These are phyloP conservation scores for Spodoptera littoralis DNA, from an alignment of 2,888 invertebrate genomes.

Conservation along the genomic window DNA sequence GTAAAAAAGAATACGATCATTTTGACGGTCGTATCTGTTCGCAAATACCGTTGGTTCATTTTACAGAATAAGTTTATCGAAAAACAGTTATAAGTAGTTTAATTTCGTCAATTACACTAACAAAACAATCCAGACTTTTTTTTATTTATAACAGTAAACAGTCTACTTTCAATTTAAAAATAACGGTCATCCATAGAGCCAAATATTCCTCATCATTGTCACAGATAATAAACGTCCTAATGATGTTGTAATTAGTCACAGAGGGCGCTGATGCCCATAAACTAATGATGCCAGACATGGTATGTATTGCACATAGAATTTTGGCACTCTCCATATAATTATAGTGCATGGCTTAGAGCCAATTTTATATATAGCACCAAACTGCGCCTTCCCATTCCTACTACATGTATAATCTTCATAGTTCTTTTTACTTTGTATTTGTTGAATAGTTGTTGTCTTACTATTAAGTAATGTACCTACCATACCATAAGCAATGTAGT, in stretches of 20 bases:
- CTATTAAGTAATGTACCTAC: too few relatives aligned
- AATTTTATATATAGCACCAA: conserved; percentile 74
- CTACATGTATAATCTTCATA: conserved; percentile 62
- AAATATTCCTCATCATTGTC: conserved; percentile 34
- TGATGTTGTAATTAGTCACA: conserved; percentile 38
- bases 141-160: too few relatives aligned
- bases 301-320: conserved; percentile 72
- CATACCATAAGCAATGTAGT: too few relatives aligned
- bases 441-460: too few relatives aligned
- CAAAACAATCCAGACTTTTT: too few relatives aligned
- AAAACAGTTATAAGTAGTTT: too few relatives aligned
- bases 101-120: too few relatives aligned
- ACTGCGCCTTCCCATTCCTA: conserved; percentile 74
- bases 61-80: too few relatives aligned
- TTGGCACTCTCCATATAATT: conserved; percentile 83
- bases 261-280: conserved; percentile 37
- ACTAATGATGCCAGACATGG: conserved; percentile 69
- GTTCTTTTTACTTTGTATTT: conserved; percentile 10
- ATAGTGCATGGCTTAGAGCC: conserved; percentile 78
- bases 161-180: too few relatives aligned
- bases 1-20: too few relatives aligned
- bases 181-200: not conserved
- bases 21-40: too few relatives aligned
- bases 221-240: conserved; percentile 28
- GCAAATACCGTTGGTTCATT: too few relatives aligned